These are phyloP conservation scores for Bubo bubo DNA, from an alignment of 2,113 vertebrate genomes.

Conservation along the genomic window DNA sequence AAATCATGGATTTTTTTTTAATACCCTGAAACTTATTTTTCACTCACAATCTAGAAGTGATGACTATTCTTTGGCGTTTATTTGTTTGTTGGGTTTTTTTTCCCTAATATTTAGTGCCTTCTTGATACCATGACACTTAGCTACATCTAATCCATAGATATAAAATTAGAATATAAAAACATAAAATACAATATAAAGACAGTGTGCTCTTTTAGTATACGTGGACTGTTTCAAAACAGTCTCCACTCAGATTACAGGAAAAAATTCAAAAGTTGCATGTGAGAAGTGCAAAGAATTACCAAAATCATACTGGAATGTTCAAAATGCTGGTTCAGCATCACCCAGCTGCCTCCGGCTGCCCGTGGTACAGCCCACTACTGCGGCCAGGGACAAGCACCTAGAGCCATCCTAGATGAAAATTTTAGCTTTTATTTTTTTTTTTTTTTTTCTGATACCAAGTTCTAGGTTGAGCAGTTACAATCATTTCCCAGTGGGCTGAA, in stretches of 20 bases:
- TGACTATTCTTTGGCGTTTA: rapidly evolving
- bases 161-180: background rate
- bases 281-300: background rate
- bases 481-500: background rate
- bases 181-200: background rate
- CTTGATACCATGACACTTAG: background rate
- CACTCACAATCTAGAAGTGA: no score
- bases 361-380: background rate
- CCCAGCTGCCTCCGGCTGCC: no score
- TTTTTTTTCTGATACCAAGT: background rate
- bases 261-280: background rate
- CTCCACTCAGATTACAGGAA: no score
- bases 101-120: background rate
- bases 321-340: background rate
- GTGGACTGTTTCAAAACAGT: background rate
- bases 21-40: background rate
- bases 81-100: background rate
- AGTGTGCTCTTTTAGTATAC: no score
- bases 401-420: no score
- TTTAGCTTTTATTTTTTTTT: background rate
- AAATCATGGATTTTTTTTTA: background rate
- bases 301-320: background rate
- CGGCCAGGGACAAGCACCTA: background rate
- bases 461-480: background rate
- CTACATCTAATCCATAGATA: background rate